These are phyloP conservation scores for Callyntrura guangdongensis DNA, from an alignment of 2,888 invertebrate species.

Conservation along the genomic window DNA sequence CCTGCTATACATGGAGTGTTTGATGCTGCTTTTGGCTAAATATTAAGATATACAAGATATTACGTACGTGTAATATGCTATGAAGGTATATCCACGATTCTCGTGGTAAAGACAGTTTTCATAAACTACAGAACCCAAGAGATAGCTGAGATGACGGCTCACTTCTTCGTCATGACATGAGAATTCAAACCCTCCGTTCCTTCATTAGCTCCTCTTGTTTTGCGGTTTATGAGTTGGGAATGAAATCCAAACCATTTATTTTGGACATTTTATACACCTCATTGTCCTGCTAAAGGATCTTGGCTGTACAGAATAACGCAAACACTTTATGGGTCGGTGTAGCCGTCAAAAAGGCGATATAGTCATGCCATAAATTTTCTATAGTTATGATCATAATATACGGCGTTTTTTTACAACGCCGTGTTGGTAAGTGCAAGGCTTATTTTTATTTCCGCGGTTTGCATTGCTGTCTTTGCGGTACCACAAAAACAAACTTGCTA, in stretches of 20 bases:
- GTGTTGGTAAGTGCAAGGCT: not conserved
- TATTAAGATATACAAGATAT: not conserved
- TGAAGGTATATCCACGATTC: not conserved
- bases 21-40: constrained; percentile 33
- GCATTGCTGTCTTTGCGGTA: constrained; percentile 46
- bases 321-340: not conserved
- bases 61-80: not conserved
- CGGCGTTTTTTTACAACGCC: not conserved
- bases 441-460: constrained; percentile 2
- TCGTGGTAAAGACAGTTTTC: not conserved
- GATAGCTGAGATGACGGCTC: constrained; percentile 67
- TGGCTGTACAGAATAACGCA: not conserved
- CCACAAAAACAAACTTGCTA: constrained; percentile 43
- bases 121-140: not conserved
- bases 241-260: constrained; percentile 70
- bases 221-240: constrained; percentile 75
- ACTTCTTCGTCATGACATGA: constrained; percentile 69
- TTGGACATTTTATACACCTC: constrained; percentile 71
- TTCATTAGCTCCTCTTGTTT: constrained; percentile 78
- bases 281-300: constrained; percentile 23
- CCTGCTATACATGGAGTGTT: constrained; percentile 20
- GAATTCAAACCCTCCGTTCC: constrained; percentile 60
- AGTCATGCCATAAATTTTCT: constrained; percentile 1
- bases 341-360: not conserved
- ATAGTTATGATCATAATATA: not conserved